A percentile compares a stretch with the other conserved stretches of the same genome.
Evolutionary conservation across 2,888 invertebrate genomes (phyloP).

Genomic region (Troglohyphantes excavatus): DNA sequence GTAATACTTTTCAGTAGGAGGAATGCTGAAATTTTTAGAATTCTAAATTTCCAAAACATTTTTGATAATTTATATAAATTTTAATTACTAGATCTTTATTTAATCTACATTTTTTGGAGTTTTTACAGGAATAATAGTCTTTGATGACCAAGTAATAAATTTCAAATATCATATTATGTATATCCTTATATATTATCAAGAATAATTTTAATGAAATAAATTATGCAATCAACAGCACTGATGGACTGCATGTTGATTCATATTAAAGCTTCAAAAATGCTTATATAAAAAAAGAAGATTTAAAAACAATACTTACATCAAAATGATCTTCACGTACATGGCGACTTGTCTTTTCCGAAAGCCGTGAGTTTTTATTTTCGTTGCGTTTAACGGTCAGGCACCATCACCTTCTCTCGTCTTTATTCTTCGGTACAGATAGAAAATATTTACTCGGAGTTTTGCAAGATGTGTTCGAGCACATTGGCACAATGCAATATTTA

Average conservation of each 20-base stretch:
- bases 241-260: not conserved
- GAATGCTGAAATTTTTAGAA: not conserved
- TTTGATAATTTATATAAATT: not conserved
- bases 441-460: not conserved
- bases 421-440: not conserved
- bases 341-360: not conserved
- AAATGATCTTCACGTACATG: conserved; percentile 1
- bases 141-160: too few relatives aligned
- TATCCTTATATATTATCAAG: too few relatives aligned
- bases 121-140: too few relatives aligned
- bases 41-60: not conserved
- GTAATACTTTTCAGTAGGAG: not conserved
- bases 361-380: not conserved
- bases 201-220: too few relatives aligned
- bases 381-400: not conserved
- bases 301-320: conserved; percentile 4
- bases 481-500: not conserved
- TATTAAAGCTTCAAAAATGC: not conserved
- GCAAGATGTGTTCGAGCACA: not conserved
- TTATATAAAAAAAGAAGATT: not conserved
- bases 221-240: not conserved
- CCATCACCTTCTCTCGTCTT: not conserved
- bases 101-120: too few relatives aligned
- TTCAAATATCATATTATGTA: too few relatives aligned
- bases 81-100: too few relatives aligned